A percentile compares a stretch with the other conserved stretches of the same genome.
Evolutionary conservation across 2,113 vertebrate genomes (phyloP).

Genomic region (Morphnarchus princeps): DNA sequence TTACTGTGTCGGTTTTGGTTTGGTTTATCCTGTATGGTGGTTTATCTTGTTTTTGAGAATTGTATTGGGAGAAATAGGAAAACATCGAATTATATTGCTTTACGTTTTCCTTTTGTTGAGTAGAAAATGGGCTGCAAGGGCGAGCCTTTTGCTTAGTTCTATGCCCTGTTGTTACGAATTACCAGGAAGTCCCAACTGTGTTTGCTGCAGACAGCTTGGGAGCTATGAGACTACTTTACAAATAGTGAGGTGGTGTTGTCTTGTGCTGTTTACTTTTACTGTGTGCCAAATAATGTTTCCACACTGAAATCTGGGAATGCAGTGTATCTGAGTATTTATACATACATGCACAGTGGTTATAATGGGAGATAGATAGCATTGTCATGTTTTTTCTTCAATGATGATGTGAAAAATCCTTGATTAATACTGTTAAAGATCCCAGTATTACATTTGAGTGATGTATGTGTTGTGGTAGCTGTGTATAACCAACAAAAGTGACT

Average conservation of each 20-base stretch:
- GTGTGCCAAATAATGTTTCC: neutral
- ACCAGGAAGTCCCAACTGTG: neutral
- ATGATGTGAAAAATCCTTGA: neutral
- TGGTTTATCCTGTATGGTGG: neutral
- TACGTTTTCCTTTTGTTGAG: neutral
- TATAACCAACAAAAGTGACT: neutral
- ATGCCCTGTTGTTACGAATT: neutral
- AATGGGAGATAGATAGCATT: neutral
- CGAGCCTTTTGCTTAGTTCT: neutral
- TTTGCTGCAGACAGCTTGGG: neutral
- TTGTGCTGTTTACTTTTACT: neutral
- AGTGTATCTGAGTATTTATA: neutral
- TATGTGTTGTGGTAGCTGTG: neutral
- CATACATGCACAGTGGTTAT: neutral
- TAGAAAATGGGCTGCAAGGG: neutral
- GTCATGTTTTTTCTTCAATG: neutral
- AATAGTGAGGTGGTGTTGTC: neutral
- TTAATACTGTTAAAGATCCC: neutral
- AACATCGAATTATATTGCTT: neutral
- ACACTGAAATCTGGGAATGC: neutral
- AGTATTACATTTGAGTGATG: neutral
- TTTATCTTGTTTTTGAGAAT: neutral
- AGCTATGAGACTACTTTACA: neutral
- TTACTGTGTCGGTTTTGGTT: neutral
- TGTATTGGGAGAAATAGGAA: neutral